Base-by-base conservation (phyloP, 2,797 vertebrate genomes). In the Paramormyrops hopkinsi region DNA sequence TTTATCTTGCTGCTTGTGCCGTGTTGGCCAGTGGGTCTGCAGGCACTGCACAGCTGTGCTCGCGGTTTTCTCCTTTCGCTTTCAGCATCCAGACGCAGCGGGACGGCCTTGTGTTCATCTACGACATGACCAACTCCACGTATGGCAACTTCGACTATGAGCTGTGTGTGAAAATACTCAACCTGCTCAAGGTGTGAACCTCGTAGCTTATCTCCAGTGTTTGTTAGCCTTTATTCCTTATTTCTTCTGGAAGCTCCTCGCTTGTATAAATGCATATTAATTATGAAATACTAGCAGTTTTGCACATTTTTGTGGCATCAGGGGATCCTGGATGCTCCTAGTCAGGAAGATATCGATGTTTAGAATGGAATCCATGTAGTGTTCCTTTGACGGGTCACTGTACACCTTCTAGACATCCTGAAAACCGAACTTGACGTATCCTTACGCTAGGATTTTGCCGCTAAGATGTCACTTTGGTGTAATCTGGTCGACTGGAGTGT, bases 101-200 rank as follows among this genome's bases (percentile, higher is more conserved):
- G 92, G 97, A 97, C 3, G 97, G 97, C 17, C 96, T 97, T 33
- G 94, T 97, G 93, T 97, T 97, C 93, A 97, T 97, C 94, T 97
- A 97, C 89, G 97, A 97, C 93, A 97, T 97, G 97, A 97, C 96
- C 89, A 96, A 96, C 93, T 97, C 97, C 88, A 95, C 93, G 73
- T 97, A 97, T 83, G 93, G 93, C 89, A 97, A 97, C 93, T 97
- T 97, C 94, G 97, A 97, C 93, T 97, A 97, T 88, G 97, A 97
- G 48, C 95, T 97, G 69, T 97, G 97, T 92, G 96, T 97, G 90
- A 97, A 97, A 94, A 97, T 97, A 89, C 94, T 97, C 86, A 95
- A 97, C 94, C 95, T 97, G 85, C 96, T 97, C 53, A 97, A 97
- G 96, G 97, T 97, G 90, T 87, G 83, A 48, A 19, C 54, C 86